These are phyloP conservation scores for Fopius arisanus DNA, from an alignment of 1,140 invertebrate species.

Conservation along the genomic window DNA sequence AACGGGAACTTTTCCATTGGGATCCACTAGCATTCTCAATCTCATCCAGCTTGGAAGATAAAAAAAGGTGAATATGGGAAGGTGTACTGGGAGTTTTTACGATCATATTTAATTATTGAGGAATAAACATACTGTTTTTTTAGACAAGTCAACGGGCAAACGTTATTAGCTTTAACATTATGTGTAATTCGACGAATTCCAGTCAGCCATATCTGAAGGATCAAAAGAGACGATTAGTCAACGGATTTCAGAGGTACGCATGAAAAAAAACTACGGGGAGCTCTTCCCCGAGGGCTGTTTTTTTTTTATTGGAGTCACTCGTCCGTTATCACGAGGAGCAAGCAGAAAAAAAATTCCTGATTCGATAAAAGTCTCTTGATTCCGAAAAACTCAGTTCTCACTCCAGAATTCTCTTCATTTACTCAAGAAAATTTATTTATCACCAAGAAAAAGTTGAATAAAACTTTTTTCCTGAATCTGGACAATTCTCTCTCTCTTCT, in stretches of 20 bases:
- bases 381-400: no score
- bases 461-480: no score
- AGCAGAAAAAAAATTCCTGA: no score
- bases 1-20: slow-evolving; percentile 95
- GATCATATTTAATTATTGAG: not conserved
- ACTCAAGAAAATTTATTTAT: no score
- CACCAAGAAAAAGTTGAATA: no score
- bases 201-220: slow-evolving; percentile 90
- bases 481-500: no score
- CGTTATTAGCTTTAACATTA: slow-evolving; percentile 98
- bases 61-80: not conserved
- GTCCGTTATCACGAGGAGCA: no score
- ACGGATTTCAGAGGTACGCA: not conserved
- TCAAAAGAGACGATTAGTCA: slow-evolving; percentile 23
- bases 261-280: no score
- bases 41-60: slow-evolving; percentile 89
- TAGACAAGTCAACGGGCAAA: slow-evolving; percentile 97
- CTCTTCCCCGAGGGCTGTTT: no score
- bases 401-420: no score
- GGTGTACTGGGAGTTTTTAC: not conserved
- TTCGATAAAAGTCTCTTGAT: no score
- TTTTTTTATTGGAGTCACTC: no score
- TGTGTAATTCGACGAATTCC: slow-evolving; percentile 94
- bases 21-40: slow-evolving; percentile 90
- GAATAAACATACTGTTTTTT: slow-evolving; percentile 94